phyloP scores from a whole-genome alignment of 2,888 invertebrate genomes.

The Dyspetes luteomarginatus region DNA sequence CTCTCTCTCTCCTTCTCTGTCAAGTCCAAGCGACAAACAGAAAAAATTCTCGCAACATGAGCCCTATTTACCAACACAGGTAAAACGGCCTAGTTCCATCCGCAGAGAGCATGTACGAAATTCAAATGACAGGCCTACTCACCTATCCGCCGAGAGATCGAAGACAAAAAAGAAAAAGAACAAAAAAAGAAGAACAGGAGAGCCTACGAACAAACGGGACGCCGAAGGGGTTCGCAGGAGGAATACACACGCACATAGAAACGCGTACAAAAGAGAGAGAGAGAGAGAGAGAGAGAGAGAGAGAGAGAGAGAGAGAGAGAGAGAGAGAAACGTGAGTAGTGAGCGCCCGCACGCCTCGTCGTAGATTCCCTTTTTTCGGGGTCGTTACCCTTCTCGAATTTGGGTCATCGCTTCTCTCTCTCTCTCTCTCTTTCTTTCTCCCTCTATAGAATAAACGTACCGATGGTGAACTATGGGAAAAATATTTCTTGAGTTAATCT shows the following conservation, averaged over 20 bases:
- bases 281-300: constrained; percentile 10
- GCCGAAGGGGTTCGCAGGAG: constrained; percentile 67
- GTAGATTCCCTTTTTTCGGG: constrained; percentile 74
- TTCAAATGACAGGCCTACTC: constrained; percentile 73
- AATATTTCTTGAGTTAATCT: constrained; percentile 51
- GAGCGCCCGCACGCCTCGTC: constrained; percentile 73
- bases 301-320: constrained; percentile 17
- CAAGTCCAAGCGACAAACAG: constrained; percentile 25
- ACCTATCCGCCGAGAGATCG: constrained; percentile 63
- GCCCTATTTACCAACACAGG: constrained; percentile 69
- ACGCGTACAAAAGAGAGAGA: not conserved
- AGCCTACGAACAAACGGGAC: constrained; percentile 63
- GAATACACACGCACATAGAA: constrained; percentile 47
- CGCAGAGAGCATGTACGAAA: constrained; percentile 61
- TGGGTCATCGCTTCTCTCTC: constrained; percentile 76
- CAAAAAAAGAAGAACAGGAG: constrained; percentile 55
- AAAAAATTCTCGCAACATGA: constrained; percentile 57
- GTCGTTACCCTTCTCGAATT: constrained; percentile 82
- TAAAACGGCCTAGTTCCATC: constrained; percentile 76
- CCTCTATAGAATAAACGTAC: constrained; percentile 44
- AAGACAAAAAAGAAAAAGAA: constrained; percentile 66
- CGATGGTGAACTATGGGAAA: constrained; percentile 70
- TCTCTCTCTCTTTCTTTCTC: constrained; percentile 51
- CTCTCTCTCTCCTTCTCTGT: constrained; percentile 20
- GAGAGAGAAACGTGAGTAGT: constrained; percentile 44